Conservation (phyloP, 2,797 vertebrate genomes). For the Perodicticus potto region DNA sequence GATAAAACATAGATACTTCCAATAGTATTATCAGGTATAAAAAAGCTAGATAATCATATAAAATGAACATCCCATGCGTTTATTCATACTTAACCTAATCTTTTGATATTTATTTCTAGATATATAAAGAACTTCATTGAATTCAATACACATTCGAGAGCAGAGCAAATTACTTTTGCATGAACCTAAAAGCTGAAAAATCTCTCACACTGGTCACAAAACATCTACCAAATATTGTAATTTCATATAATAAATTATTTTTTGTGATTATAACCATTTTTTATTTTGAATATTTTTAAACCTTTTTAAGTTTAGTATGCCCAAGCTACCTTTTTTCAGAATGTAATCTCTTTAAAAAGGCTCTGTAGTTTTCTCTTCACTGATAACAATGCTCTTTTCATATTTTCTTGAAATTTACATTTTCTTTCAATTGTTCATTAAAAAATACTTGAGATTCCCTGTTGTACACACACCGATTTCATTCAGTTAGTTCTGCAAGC, state of each 20-base stretch:
- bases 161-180: neutral
- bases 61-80: neutral
- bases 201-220: neutral
- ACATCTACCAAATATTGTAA: neutral
- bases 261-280: neutral
- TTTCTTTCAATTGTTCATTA: neutral
- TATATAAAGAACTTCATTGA: neutral
- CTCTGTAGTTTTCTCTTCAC: neutral
- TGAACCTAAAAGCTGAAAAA: constrained; percentile 28
- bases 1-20: neutral
- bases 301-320: neutral
- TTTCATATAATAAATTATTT: neutral
- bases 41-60: neutral
- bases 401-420: neutral
- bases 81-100: neutral
- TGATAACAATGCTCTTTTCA: neutral
- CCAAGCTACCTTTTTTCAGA: neutral
- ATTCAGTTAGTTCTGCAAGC: neutral
- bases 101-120: neutral
- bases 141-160: neutral
- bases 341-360: neutral
- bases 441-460: neutral
- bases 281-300: constrained; percentile 27
- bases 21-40: neutral
- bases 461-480: neutral